Evolutionary conservation across 2,888 invertebrate genomes (phyloP), one percentile per base, ranked within the genome.

Genomic region (Lepetodrilus schrolli): DNA sequence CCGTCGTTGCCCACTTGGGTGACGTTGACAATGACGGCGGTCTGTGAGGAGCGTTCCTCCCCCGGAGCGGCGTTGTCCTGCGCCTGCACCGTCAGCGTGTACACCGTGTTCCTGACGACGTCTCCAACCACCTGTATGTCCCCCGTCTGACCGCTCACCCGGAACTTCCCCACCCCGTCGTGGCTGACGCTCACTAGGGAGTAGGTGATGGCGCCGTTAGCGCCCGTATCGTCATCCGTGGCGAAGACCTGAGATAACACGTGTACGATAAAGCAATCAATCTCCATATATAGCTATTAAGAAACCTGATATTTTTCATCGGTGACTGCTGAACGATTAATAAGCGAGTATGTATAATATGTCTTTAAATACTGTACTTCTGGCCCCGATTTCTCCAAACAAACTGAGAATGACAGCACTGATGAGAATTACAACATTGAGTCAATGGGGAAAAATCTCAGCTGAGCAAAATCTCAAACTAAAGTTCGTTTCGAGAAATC

Each of bases 191-290:
- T 73, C 4, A 74, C 49, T 10, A 88, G 82, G 20, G 74, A 65
- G 77, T 87, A 88, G 4, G 75, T 74, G 13, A 86, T 76, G 37
- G 75, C 66, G 2, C 82, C 83, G 36, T 82, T 83, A 3, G 80
- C 75, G 7, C 75, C 82, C 3, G 76, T 74, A 72, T 85, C 85
- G 0, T 47, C 73, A 69, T 85, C 85, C 20, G 77, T 80, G 2
- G 84, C 85, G n/a, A 66, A 49, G 7, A 84, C 82, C 84, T 84
- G 71, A 7, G n/a, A n/a, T n/a, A n/a, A n/a, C n/a, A n/a, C n/a
- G n/a, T n/a, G n/a, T n/a, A n/a, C n/a, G n/a, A n/a, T n/a, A n/a
- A n/a, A n/a, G n/a, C n/a, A n/a, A n/a, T n/a, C n/a, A n/a, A n/a
- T n/a, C n/a, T n/a, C n/a, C n/a, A n/a, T n/a, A n/a, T n/a, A n/a